Base-by-base conservation (phyloP, 2,888 invertebrate species). In the Drosophila tripunctata region DNA sequence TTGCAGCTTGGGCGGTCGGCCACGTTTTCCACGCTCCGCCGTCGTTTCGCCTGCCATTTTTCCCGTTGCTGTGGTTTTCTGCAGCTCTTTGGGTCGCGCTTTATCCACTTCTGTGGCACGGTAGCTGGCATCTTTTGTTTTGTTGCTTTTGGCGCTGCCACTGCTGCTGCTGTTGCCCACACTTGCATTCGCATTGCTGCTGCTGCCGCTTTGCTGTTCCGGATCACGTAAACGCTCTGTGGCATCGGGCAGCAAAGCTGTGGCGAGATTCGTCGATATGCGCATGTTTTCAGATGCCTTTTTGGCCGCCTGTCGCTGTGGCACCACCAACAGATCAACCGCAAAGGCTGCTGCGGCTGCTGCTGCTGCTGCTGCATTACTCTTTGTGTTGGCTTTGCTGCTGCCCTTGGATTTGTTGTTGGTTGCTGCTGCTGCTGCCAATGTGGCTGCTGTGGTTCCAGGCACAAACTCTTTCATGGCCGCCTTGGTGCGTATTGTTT, bases 211-310 rank as follows among this genome's bases (percentile, higher is more conserved):
- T 17, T 12, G n/a, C 15, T 50, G 24, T 6, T 83, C 82, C 0
- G 84, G 69, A 12, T 81, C 81, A 0, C 78, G 62, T n/a, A 81
- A 19, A 1, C 87, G 68, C 1, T 82, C 81, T 0, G 43, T 19
- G 7, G 35, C 66, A 38, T 84, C 84, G 0, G 84, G 80, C 50
- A 80, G 57, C 17, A 64, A 17, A 4, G 63, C 41, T 6, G 80
- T 58, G 6, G 73, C 77, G 21, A 91, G 92, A 75, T 93, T 94
- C 43, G 94, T 95, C 15, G 94, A 94, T 64, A 75, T 73, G 10
- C 94, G 95, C 94, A 97, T 95, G 88, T 96, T 97, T 91, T 97
- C 97, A 1, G 96, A 96, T 0, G 97, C 97, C 89, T 97, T 97
- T 90, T 97, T 97, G 21, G 97, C 97, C 22, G 97, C 97, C 91